Conservation (phyloP, 2,797 vertebrate species). For the Tadarida brasiliensis region DNA sequence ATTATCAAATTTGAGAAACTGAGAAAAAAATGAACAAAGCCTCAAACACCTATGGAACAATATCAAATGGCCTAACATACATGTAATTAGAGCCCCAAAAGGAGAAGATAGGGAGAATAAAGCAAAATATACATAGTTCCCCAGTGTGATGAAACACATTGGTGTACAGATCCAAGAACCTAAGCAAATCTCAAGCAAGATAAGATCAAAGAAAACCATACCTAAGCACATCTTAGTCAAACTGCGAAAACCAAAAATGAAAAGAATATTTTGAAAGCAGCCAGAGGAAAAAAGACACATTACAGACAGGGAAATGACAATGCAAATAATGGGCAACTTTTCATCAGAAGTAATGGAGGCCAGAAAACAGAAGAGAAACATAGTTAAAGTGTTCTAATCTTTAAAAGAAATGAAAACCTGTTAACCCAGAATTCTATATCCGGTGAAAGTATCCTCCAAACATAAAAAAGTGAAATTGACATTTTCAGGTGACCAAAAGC, state of each 20-base stretch:
- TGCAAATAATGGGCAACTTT: not conserved
- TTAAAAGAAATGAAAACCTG: not conserved
- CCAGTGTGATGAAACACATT: not conserved
- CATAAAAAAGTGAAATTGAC: not conserved
- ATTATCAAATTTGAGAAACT: not conserved
- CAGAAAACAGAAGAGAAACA: not conserved
- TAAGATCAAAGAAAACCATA: not conserved
- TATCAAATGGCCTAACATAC: not conserved
- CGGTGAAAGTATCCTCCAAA: not conserved
- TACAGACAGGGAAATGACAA: not conserved
- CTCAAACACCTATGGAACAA: not conserved
- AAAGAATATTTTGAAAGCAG: conserved; percentile 27
- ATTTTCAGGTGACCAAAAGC: conserved; percentile 27
- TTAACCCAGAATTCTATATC: not conserved
- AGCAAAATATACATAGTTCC: not conserved
- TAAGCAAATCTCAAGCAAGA: not conserved
- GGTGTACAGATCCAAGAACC: not conserved
- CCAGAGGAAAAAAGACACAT: not conserved
- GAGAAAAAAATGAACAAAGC: not conserved
- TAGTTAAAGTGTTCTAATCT: not conserved
- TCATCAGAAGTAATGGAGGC: not conserved
- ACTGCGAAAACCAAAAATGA: conserved; percentile 20
- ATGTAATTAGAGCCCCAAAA: not conserved
- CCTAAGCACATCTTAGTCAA: not conserved
- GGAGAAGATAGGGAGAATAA: not conserved